phyloP scores from a whole-genome alignment of 2,888 invertebrate genomes.

The Elysia crispata region DNA sequence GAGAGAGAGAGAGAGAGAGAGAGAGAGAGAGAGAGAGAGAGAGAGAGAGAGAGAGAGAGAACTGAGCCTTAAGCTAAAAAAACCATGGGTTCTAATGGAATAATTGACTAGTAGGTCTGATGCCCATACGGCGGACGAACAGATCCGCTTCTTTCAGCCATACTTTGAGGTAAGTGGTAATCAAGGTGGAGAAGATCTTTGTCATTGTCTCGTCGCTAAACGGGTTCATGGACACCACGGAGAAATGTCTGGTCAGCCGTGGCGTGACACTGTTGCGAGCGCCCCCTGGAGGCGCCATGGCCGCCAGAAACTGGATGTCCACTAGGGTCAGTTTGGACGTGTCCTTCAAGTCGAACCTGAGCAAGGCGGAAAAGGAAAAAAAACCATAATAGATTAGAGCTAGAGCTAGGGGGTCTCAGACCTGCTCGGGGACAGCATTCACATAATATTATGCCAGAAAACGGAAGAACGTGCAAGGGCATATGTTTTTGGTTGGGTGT shows the following conservation, averaged over 20 bases:
- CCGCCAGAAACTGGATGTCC: constrained; percentile 89
- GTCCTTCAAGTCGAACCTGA: constrained; percentile 86
- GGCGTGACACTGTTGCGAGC: constrained; percentile 89
- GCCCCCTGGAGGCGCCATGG: constrained; percentile 93
- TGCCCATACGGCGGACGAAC: too few relatives aligned
- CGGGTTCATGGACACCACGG: constrained; percentile 90
- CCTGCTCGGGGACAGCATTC: too few relatives aligned
- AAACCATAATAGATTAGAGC: neutral
- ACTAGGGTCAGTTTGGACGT: constrained; percentile 86
- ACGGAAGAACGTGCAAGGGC: too few relatives aligned
- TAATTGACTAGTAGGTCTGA: too few relatives aligned
- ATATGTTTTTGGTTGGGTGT: too few relatives aligned
- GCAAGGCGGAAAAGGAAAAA: neutral
- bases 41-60: neutral
- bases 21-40: neutral
- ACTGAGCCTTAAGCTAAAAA: too few relatives aligned
- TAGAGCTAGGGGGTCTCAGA: neutral
- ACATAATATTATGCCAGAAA: too few relatives aligned
- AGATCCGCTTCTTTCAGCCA: too few relatives aligned
- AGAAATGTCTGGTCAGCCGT: constrained; percentile 91
- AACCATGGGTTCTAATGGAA: too few relatives aligned
- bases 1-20: neutral
- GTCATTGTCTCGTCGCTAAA: constrained; percentile 93
- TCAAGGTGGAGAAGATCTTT: constrained; percentile 86
- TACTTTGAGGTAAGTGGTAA: constrained; percentile 78